Evolutionary conservation across 2,797 vertebrate species (phyloP), one percentile per base, ranked within the genome.

Genomic region (Manis javanica): DNA sequence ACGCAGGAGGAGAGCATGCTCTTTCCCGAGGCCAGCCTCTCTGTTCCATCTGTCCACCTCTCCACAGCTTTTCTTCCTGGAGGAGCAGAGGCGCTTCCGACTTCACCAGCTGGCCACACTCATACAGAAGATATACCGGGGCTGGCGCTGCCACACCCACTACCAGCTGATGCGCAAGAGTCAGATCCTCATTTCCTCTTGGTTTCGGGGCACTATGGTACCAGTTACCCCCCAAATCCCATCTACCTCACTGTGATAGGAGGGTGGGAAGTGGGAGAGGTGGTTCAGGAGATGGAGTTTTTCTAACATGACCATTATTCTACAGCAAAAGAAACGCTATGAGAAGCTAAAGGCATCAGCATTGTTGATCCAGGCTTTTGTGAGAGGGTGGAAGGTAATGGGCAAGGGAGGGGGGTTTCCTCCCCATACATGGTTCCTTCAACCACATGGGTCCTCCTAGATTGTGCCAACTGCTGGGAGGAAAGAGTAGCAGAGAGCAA

Each of bases 301-400:
- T 78, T 37, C 88, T 96, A 82, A 93, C 51, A 51, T 64, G 74
- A 37, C 63, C 42, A 5, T 75, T 68, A 64, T 93, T 77, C 69
- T 0, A 0, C 97, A 99, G 99, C 98, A 99, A 98, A 98, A 69
- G 98, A 98, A 98, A 63, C 78, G 1, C 21, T 99, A 99, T 46
- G 37, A 61, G 90, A 98, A 98, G 94, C 98, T 98, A 29, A 98
- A 96, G 94, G 51, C 69, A 0, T 98, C 99, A 0, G 85, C 21
- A 0, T 71, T 99, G 90, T 19, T 98, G 87, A 90, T 99, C 92
- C 99, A 99, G 97, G 97, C 98, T 0, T 98, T 97, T 0, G 83
- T 96, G 1, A 98, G 99, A 85, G 99, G 99, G 21, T 99, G 99
- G 99, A 98, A 98, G 98, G 99, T 99, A 97, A 98, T 95, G 74